A percentile compares a stretch with the other conserved stretches of the same genome.
These are phyloP conservation scores for Kradibia gibbosae DNA, from an alignment of 1,140 invertebrate genomes.

Conservation along the genomic window DNA sequence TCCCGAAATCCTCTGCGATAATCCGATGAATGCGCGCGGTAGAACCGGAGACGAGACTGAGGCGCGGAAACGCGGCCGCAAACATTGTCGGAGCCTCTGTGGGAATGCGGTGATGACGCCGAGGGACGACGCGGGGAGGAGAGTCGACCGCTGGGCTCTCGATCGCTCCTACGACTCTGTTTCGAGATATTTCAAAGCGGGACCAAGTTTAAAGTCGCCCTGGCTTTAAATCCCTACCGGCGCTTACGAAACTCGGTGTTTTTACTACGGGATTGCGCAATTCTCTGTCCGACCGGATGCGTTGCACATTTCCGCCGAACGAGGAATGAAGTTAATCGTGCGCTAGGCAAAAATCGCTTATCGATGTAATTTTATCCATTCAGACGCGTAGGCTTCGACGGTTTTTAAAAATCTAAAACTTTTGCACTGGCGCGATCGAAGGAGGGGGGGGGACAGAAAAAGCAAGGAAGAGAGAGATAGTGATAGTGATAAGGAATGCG, in stretches of 20 bases:
- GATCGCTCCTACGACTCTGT: constrained; percentile 45
- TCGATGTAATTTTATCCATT: constrained; percentile 13
- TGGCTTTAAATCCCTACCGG: not conserved
- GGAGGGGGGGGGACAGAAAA: not conserved
- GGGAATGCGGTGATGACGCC: constrained; percentile 15
- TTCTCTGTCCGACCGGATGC: constrained; percentile 5
- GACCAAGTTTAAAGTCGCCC: not conserved
- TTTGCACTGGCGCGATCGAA: not conserved
- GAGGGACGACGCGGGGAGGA: not conserved
- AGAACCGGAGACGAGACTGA: too few relatives aligned
- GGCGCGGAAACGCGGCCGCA: too few relatives aligned
- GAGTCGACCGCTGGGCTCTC: constrained; percentile 60
- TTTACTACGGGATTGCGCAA: not conserved
- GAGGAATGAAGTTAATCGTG: constrained; percentile 9
- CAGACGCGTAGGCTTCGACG: not conserved
- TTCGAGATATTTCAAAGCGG: not conserved
- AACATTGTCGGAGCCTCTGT: not conserved
- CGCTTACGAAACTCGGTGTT: not conserved
- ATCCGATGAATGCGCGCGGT: too few relatives aligned
- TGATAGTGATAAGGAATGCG: constrained; percentile 1
- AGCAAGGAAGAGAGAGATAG: not conserved
- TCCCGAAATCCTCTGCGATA: too few relatives aligned
- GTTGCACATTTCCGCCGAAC: not conserved
- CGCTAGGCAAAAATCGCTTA: not conserved
- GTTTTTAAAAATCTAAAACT: not conserved